Base-by-base conservation (phyloP, 2,888 invertebrate genomes). In the Exephanes ischioxanthus region DNA sequence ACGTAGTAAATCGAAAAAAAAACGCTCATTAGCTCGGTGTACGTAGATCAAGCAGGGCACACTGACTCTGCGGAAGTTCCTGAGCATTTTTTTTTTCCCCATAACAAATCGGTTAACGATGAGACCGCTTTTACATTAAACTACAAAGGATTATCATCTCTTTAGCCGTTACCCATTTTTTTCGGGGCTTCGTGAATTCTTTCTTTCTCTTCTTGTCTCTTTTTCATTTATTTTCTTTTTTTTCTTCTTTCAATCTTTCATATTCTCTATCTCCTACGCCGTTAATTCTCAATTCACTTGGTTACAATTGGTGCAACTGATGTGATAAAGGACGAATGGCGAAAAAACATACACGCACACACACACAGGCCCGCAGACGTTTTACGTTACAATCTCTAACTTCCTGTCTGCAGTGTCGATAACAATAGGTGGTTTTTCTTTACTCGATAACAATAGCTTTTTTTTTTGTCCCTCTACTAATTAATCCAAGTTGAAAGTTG, bases 31-130 rank as follows among this genome's bases (percentile, higher is more conserved):
- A 85, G 66, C 79, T 83, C 83, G 76, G 79, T 67, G 80, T 85
- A 51, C 78, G 83, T 83, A 80, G 80, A 80, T 72, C 72, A 85
- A 85, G 85, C 85, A 76, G 80, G 83, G 80, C 85, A 85, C 82
- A 78, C 58, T 83, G 83, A 85, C 85, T 85, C 85, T 85, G 85
- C 85, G 85, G 85, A 85, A 85, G 85, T 83, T 85, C 80, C 85
- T 82, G 85, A 85, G 85, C 72, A 75, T 75, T 85, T 83, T 68
- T 61, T 77, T 76, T 55, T 53, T 80, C 61, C 55, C 48, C 48
- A 70, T 81, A 85, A 85, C 83, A 83, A 77, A 85, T 63, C 70
- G 82, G 68, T 80, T 76, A 85, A 82, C 80, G 83, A 71, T 80
- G 72, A 71, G 75, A 85, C 79, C 85, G 79, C 83, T 85, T 80